Percentiles rank a stretch among this genome's conserved stretches.
Evolutionary conservation across 2,797 vertebrate species (phyloP).

Genomic region (Varecia variegata): DNA sequence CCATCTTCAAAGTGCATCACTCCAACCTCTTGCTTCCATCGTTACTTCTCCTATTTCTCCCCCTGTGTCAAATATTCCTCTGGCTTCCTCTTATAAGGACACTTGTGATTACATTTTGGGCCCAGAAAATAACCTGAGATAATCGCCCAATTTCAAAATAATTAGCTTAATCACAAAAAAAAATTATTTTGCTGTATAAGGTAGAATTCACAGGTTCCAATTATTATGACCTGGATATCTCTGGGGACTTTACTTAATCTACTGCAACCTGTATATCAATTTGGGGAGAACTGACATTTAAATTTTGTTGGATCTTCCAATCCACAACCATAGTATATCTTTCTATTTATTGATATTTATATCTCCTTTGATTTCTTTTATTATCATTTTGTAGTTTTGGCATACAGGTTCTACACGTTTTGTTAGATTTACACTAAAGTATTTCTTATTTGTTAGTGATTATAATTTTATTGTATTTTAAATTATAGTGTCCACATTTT

Average conservation of each 20-base stretch:
- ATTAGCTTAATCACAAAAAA: neutral
- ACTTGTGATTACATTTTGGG: neutral
- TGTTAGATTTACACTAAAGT: neutral
- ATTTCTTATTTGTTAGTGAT: neutral
- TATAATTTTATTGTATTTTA: neutral
- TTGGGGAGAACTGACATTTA: neutral
- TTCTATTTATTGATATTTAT: neutral
- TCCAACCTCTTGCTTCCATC: neutral
- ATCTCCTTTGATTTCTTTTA: neutral
- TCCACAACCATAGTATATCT: neutral
- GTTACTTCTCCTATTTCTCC: neutral
- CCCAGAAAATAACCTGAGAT: neutral
- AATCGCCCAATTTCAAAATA: neutral
- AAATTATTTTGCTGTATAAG: neutral
- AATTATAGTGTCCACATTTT: neutral
- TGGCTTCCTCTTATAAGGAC: neutral
- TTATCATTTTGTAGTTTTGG: neutral
- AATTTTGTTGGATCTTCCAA: neutral
- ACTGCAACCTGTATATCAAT: neutral
- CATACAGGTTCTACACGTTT: neutral
- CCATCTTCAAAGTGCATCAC: neutral
- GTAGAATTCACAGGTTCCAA: neutral
- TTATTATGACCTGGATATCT: neutral
- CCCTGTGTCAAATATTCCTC: neutral
- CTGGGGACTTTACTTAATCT: neutral